These are phyloP conservation scores for Eira barbara DNA, from an alignment of 2,113 vertebrate genomes.

Conservation along the genomic window DNA sequence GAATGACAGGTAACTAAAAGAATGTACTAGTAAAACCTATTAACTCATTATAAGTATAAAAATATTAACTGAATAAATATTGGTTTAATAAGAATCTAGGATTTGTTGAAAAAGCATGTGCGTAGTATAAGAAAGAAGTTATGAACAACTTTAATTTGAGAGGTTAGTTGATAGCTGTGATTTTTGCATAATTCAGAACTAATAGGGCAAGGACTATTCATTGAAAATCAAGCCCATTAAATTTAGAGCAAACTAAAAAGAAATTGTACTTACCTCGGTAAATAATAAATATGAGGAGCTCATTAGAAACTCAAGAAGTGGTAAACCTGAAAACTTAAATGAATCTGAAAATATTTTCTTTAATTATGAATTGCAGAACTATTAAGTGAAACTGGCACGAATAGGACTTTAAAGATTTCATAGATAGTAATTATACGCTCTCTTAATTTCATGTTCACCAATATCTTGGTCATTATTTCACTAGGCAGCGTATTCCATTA, in stretches of 20 bases:
- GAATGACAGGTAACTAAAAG: neutral
- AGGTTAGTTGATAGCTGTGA: neutral
- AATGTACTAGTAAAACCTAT: neutral
- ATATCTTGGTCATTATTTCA: neutral
- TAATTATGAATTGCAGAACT: neutral
- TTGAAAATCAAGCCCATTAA: neutral
- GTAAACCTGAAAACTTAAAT: conserved; percentile 22
- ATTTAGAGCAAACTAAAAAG: neutral
- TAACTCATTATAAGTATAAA: neutral
- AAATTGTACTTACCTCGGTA: neutral
- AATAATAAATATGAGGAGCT: neutral
- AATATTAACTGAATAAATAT: neutral
- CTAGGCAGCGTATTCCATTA: neutral
- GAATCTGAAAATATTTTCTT: neutral
- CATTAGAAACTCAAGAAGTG: neutral
- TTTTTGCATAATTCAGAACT: neutral
- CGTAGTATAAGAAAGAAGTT: neutral
- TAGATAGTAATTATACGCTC: neutral
- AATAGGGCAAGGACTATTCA: neutral
- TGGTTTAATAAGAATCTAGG: neutral
- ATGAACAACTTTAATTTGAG: neutral
- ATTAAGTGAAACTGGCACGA: neutral
- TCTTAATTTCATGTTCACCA: neutral
- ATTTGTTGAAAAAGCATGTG: neutral
- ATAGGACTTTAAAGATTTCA: neutral